These are phyloP conservation scores for Sebastes paucispinis DNA, from an alignment of 2,797 vertebrate genomes.

Conservation along the genomic window DNA sequence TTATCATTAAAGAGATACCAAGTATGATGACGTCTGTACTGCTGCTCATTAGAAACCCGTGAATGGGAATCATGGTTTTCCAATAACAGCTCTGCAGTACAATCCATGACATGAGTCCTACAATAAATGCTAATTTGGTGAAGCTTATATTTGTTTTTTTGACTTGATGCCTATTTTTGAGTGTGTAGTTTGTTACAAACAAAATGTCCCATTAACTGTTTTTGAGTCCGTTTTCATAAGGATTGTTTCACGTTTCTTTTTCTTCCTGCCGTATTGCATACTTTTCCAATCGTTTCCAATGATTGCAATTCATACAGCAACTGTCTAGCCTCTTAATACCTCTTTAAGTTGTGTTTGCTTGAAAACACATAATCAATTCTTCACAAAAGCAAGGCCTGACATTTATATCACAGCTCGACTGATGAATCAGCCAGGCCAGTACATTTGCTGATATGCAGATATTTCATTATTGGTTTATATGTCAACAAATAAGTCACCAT, in stretches of 20 bases:
- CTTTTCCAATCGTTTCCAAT: not conserved
- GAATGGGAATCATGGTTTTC: not conserved
- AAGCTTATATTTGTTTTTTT: not conserved
- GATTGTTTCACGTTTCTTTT: not conserved
- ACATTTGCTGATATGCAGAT: not conserved
- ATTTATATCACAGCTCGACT: not conserved
- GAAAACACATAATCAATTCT: not conserved
- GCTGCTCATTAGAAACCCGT: not conserved
- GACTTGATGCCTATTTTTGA: not conserved
- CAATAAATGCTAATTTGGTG: not conserved
- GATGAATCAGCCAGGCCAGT: not conserved
- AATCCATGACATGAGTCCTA: not conserved
- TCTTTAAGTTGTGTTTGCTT: not conserved
- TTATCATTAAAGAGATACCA: conserved; percentile 16
- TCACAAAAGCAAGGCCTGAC: not conserved
- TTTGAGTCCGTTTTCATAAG: not conserved
- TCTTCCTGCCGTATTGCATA: not conserved
- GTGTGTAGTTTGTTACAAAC: not conserved
- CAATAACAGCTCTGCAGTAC: not conserved
- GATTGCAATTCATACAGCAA: not conserved
- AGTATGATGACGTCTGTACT: not conserved
- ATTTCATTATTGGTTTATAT: not conserved
- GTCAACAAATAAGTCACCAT: not conserved
- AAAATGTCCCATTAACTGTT: not conserved
- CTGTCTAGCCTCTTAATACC: not conserved